A percentile compares a stretch with the other conserved stretches of the same genome.
Evolutionary conservation across 37 sponge, comb jelly and placozoan species (phyloP).

Genomic region (Ephydatia muelleri): DNA sequence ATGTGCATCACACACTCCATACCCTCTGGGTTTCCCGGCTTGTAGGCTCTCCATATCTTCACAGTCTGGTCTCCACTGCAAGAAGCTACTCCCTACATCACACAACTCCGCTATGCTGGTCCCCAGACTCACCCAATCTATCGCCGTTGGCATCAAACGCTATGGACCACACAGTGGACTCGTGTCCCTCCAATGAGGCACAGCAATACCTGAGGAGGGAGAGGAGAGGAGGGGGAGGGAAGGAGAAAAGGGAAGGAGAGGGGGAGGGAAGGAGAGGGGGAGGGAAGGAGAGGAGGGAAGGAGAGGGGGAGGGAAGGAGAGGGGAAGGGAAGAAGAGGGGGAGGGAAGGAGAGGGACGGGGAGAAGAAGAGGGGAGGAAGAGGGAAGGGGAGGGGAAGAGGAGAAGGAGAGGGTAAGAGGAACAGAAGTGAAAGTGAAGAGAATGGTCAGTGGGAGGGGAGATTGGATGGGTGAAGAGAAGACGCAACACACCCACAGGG

Average conservation of each 20-base stretch:
- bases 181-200: constrained; percentile 85
- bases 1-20: background rate
- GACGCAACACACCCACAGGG: no score
- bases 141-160: constrained; percentile 84
- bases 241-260: background rate
- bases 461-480: no score
- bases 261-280: background rate
- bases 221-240: background rate
- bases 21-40: constrained; percentile 69
- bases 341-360: no score
- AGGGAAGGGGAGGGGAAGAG: no score
- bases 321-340: background rate
- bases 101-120: background rate
- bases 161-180: constrained; percentile 93
- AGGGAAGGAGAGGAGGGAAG: background rate
- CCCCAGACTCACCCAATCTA: constrained; percentile 54
- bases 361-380: no score
- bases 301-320: background rate
- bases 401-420: no score
- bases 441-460: no score
- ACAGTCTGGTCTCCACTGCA: constrained; percentile 91
- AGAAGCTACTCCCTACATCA: constrained; percentile 48
- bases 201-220: constrained; percentile 54
- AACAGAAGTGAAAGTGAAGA: no score
- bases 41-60: constrained; percentile 75